Percentiles rank a stretch among this genome's conserved stretches.
Evolutionary conservation across 2,797 vertebrate species (phyloP).

Genomic region (Sebastes matsubarae): DNA sequence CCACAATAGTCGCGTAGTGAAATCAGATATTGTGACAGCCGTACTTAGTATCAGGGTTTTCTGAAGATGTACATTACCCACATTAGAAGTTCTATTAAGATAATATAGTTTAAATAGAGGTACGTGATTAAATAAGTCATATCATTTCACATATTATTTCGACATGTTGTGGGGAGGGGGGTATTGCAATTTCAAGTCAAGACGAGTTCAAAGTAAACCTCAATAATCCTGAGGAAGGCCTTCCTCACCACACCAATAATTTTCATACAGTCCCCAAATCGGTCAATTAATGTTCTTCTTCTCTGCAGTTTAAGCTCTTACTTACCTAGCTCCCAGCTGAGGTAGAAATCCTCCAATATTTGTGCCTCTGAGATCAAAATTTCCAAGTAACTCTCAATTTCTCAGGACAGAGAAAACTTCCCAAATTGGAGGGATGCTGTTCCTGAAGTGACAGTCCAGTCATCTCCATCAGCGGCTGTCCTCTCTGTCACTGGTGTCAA

Average conservation of each 20-base stretch:
- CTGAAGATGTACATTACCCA: neutral
- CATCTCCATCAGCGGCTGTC: conserved; percentile 52
- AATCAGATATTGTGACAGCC: too few relatives aligned
- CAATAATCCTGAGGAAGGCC: neutral
- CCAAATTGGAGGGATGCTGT: conserved; percentile 35
- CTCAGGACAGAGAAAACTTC: conserved; percentile 16
- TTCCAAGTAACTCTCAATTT: conserved; percentile 14
- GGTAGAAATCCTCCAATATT: conserved; percentile 17
- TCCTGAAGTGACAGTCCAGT: conserved; percentile 33
- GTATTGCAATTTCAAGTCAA: neutral
- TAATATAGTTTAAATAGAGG: neutral
- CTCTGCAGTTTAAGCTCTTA: neutral
- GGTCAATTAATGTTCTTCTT: neutral
- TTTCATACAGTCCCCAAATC: neutral
- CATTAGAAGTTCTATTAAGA: neutral
- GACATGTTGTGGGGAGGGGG: neutral
- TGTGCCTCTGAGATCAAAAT: conserved; percentile 7
- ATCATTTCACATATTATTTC: neutral
- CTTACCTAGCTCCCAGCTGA: conserved; percentile 46
- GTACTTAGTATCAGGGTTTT: neutral
- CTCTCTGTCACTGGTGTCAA: conserved; percentile 12
- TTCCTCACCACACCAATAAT: neutral
- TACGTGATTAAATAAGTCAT: neutral
- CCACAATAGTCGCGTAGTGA: too few relatives aligned
- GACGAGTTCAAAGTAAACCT: neutral